Evolutionary conservation across 2,888 invertebrate species (phyloP).

Genomic region (Oscheius onirici): DNA sequence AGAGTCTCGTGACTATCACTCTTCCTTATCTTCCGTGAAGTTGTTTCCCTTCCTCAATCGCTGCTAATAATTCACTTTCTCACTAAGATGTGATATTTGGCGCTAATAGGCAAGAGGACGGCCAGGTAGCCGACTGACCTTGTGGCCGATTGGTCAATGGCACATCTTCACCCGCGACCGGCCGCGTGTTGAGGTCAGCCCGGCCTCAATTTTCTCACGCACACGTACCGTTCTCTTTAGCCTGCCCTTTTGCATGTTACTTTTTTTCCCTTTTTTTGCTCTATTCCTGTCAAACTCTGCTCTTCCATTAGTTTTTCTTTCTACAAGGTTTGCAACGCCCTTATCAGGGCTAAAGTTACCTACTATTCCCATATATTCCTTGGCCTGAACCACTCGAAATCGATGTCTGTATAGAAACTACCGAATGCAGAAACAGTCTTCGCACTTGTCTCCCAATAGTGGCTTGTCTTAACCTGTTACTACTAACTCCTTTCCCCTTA

Average conservation of each 20-base stretch:
- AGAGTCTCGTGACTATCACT: background rate
- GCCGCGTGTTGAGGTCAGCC: no score
- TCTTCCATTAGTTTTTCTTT: no score
- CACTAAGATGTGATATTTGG: background rate
- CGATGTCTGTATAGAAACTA: no score
- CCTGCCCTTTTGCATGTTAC: background rate
- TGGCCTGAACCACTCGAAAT: no score
- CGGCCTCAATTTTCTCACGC: conserved; percentile 11
- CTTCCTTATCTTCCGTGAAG: background rate
- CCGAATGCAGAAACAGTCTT: no score
- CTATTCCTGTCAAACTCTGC: no score
- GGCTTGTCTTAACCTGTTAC: no score
- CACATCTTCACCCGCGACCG: background rate
- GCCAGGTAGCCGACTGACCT: conserved; percentile 31
- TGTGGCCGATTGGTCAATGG: conserved; percentile 27
- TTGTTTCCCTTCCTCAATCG: background rate
- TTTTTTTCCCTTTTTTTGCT: background rate
- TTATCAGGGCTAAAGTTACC: no score
- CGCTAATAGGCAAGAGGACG: background rate
- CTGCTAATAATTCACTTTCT: background rate
- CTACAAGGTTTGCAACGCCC: no score
- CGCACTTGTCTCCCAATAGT: no score
- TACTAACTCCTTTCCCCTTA: no score
- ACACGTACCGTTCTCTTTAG: background rate
- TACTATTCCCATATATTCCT: no score